phyloP scores from a whole-genome alignment of 2,113 vertebrate species.

The Cygnus atratus region DNA sequence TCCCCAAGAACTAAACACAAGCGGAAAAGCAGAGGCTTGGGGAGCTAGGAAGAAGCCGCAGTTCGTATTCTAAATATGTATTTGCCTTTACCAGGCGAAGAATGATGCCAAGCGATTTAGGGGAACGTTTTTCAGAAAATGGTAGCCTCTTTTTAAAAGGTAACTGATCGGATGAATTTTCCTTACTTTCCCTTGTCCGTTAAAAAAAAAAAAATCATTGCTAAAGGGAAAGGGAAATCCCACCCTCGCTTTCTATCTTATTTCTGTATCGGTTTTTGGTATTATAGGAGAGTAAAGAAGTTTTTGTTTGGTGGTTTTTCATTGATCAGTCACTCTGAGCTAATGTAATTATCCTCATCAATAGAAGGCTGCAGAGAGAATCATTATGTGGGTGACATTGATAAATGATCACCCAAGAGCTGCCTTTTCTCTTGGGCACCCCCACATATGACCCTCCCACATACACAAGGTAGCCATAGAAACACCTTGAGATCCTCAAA shows the following conservation, averaged over 20 bases:
- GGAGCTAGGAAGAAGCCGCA: background rate
- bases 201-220: slow-evolving; percentile 28
- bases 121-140: slow-evolving; percentile 59
- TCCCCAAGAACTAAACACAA: background rate
- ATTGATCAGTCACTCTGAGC: slow-evolving; percentile 99
- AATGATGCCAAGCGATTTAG: slow-evolving; percentile 28
- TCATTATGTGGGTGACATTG: slow-evolving; percentile 99
- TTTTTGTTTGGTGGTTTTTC: slow-evolving; percentile 94
- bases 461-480: slow-evolving; percentile 94
- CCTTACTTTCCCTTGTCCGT: slow-evolving; percentile 31
- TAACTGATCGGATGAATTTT: slow-evolving; percentile 54
- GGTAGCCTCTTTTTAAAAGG: slow-evolving; percentile 40
- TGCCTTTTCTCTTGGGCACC: slow-evolving; percentile 93
- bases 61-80: slow-evolving; percentile 36
- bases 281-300: slow-evolving; percentile 92
- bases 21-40: background rate
- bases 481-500: slow-evolving; percentile 88
- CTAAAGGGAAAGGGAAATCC: slow-evolving; percentile 66
- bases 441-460: slow-evolving; percentile 88
- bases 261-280: slow-evolving; percentile 84
- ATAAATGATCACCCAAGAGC: slow-evolving; percentile 99
- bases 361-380: slow-evolving; percentile 99
- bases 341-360: slow-evolving; percentile 99
- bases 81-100: slow-evolving; percentile 41
- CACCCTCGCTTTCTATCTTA: slow-evolving; percentile 73